Conservation (phyloP, 2,888 invertebrate genomes). For the Margaritifera margaritifera region DNA sequence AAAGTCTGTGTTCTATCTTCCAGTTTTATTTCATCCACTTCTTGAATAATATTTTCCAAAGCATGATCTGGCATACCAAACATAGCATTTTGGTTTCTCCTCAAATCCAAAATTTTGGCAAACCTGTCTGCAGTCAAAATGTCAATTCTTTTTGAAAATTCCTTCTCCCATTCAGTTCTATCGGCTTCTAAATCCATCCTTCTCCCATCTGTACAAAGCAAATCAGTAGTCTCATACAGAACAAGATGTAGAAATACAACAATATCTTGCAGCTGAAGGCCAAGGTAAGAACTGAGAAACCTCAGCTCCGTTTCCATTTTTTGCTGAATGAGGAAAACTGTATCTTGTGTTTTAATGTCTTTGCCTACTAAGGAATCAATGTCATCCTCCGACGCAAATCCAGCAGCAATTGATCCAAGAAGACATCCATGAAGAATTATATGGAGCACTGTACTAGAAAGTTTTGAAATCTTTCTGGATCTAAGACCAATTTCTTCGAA, state of each 20-base stretch:
- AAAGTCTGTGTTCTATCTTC: neutral
- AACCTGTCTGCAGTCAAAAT: conserved; percentile 7
- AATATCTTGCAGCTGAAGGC: neutral
- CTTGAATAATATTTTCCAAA: too few relatives aligned
- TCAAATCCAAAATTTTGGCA: conserved; percentile 1
- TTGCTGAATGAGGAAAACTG: too few relatives aligned
- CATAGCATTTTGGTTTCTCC: neutral
- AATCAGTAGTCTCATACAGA: conserved; percentile 1
- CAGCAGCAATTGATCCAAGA: conserved; percentile 2
- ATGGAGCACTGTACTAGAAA: neutral
- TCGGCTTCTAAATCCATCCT: neutral
- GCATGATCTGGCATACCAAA: neutral
- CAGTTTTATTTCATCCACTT: too few relatives aligned
- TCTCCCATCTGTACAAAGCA: conserved; percentile 1
- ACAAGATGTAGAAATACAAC: conserved; percentile 14
- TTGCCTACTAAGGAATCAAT: neutral
- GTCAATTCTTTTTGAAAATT: conserved; percentile 7
- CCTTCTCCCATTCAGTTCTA: conserved; percentile 6
- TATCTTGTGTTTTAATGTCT: too few relatives aligned
- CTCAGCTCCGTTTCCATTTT: too few relatives aligned
- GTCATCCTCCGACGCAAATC: neutral
- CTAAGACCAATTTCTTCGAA: too few relatives aligned
- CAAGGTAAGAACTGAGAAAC: too few relatives aligned
- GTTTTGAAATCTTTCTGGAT: too few relatives aligned
- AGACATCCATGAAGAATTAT: neutral